phyloP scores from a whole-genome alignment of 1,140 invertebrate genomes.

The Cherax quadricarinatus region DNA sequence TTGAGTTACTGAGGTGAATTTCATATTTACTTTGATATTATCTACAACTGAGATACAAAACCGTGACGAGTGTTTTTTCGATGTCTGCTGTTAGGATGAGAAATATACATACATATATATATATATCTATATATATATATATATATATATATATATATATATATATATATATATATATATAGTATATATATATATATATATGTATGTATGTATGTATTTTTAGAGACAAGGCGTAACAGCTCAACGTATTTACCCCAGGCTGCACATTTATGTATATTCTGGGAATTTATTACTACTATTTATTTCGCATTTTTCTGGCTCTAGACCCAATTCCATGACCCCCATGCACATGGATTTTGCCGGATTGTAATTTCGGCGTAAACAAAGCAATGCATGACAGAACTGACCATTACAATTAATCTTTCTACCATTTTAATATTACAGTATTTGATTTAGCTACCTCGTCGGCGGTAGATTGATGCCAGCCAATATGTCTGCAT shows the following conservation, averaged over 20 bases:
- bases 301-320: conserved; percentile 35
- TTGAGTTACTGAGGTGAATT: too few species aligned
- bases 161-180: background rate
- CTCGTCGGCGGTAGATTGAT: background rate
- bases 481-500: background rate
- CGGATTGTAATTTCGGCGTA: conserved; percentile 23
- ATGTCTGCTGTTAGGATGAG: too few species aligned
- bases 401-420: conserved; percentile 35
- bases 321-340: conserved; percentile 31
- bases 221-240: background rate
- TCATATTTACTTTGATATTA: too few species aligned
- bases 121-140: background rate
- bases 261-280: background rate
- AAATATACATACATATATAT: conserved; percentile 1
- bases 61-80: too few species aligned
- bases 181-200: background rate
- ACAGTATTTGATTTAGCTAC: conserved; percentile 6
- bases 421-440: conserved; percentile 24
- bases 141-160: background rate
- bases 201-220: background rate
- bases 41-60: too few species aligned
- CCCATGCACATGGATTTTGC: conserved; percentile 2
- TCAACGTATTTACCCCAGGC: background rate
- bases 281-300: conserved; percentile 26
- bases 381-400: conserved; percentile 23